phyloP scores from a whole-genome alignment of 2,888 invertebrate species.

The Torymus aiolomorphi region DNA sequence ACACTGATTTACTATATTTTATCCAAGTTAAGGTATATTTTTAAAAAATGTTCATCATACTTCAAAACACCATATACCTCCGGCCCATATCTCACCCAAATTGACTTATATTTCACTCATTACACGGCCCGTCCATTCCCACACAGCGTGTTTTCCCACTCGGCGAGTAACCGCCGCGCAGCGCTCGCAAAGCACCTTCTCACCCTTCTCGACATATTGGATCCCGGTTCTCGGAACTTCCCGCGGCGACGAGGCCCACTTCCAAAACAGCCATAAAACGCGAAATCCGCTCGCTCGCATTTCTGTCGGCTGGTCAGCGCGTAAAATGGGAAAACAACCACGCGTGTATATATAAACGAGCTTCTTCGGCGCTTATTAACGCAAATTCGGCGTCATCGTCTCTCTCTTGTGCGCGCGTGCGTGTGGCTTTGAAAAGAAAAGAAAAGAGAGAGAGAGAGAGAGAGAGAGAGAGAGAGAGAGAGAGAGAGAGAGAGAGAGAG shows the following conservation, averaged over 20 bases:
- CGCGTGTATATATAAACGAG: conserved; percentile 3
- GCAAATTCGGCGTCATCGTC: conserved; percentile 32
- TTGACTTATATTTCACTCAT: conserved; percentile 7
- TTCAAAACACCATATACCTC: too few species aligned
- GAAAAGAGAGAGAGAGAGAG: conserved; percentile 35
- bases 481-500: conserved; percentile 40
- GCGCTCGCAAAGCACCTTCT: too few species aligned
- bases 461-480: conserved; percentile 41
- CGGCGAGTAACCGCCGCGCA: too few species aligned
- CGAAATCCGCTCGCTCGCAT: conserved; percentile 5
- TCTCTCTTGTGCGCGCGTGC: too few species aligned
- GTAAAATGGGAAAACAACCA: too few species aligned
- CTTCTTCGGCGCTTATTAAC: neutral
- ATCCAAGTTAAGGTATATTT: too few species aligned
- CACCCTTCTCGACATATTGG: too few species aligned
- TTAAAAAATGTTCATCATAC: too few species aligned
- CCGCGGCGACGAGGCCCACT: neutral
- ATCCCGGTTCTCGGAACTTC: neutral
- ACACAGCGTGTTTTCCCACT: too few species aligned
- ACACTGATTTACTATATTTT: too few species aligned
- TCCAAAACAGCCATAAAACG: conserved; percentile 13
- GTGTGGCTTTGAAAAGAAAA: too few species aligned
- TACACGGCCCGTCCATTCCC: too few species aligned
- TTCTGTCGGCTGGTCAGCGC: neutral
- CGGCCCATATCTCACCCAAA: neutral